Conservation (phyloP, 2,888 invertebrate genomes). For the Meloe dianella region DNA sequence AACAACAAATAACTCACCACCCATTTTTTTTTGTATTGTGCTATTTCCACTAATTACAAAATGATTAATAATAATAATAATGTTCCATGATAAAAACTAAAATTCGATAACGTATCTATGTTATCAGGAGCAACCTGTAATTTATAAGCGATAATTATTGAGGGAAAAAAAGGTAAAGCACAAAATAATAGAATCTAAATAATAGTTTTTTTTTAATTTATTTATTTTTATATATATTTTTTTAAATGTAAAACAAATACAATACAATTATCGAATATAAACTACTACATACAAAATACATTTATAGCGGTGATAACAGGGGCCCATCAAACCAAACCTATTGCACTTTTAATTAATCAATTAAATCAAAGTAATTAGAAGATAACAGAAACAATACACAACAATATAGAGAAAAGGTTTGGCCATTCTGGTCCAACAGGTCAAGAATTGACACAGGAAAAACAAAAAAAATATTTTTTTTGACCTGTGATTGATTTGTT, state of each 20-base stretch:
- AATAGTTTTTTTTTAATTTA: not conserved
- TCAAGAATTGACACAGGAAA: constrained; percentile 1
- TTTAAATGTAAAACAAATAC: constrained; percentile 32
- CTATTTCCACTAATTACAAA: not conserved
- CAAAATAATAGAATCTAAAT: constrained; percentile 15
- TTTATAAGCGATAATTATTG: too few species aligned
- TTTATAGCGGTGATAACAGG: constrained; percentile 48
- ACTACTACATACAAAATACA: constrained; percentile 48
- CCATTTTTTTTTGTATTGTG: too few species aligned
- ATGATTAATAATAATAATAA: not conserved
- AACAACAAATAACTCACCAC: constrained; percentile 6
- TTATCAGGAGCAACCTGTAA: not conserved
- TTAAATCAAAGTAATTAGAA: not conserved
- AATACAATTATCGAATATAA: constrained; percentile 32
- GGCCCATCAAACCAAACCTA: constrained; percentile 38
- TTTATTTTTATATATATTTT: constrained; percentile 4
- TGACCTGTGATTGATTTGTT: constrained; percentile 46
- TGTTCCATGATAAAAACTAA: constrained; percentile 8
- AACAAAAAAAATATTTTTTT: too few species aligned
- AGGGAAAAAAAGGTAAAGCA: too few species aligned
- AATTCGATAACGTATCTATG: constrained; percentile 5
- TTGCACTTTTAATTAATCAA: not conserved
- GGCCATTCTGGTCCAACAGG: constrained; percentile 45
- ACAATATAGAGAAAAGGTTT: constrained; percentile 20
- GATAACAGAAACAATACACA: constrained; percentile 20